Percentiles rank a stretch among this genome's conserved stretches.
phyloP scores from a whole-genome alignment of 2,797 vertebrate species.

The Phoebastria nigripes region DNA sequence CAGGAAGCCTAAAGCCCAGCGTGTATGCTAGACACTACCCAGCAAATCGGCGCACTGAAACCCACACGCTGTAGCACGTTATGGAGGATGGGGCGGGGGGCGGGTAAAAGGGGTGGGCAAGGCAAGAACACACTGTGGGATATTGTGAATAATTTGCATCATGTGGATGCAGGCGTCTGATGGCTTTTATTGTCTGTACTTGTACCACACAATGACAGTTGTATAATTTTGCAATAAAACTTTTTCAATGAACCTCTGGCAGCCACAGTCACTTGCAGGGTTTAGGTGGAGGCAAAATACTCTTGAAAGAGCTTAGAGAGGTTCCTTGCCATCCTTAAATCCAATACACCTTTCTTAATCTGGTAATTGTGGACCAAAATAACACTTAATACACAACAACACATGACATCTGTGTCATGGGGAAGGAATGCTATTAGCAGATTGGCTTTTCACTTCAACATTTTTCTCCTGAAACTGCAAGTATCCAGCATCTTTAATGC shows the following conservation, averaged over 20 bases:
- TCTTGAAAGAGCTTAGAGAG: background rate
- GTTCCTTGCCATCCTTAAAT: background rate
- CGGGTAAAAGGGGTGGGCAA: background rate
- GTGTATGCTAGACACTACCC: background rate
- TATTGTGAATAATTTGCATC: constrained; percentile 31
- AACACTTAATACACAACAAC: background rate
- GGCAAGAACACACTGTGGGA: background rate
- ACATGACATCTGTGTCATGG: rapidly evolving
- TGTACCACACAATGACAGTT: background rate
- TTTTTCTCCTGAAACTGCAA: background rate
- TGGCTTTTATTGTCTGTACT: constrained; percentile 44
- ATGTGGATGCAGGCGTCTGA: constrained; percentile 34
- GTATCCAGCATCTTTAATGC: background rate
- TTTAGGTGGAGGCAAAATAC: background rate
- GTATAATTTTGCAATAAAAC: constrained; percentile 71
- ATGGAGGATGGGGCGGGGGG: background rate
- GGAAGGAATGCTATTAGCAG: background rate
- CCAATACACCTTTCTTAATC: background rate
- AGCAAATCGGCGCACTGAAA: background rate
- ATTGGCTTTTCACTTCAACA: background rate
- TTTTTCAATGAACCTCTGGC: constrained; percentile 25
- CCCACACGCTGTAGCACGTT: background rate
- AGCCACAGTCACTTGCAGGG: background rate
- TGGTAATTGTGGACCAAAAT: background rate
- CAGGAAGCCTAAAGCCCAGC: background rate